Conservation (phyloP, 2,113 vertebrate genomes). For the Saccopteryx leptura region DNA sequence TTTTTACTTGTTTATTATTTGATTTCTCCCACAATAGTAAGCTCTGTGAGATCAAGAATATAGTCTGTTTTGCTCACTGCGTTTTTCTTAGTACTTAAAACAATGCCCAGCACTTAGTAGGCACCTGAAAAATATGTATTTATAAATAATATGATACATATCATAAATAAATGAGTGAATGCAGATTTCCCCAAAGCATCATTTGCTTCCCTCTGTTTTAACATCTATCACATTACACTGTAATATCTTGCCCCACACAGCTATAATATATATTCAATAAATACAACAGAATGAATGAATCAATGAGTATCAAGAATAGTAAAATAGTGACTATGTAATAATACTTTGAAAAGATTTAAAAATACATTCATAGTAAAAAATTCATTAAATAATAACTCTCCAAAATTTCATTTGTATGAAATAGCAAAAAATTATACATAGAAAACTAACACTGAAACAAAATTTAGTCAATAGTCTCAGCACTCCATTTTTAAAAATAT, state of each 20-base stretch:
- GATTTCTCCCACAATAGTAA: background rate
- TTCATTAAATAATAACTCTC: background rate
- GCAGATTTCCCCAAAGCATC: background rate
- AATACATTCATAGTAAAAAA: background rate
- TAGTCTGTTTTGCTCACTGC: background rate
- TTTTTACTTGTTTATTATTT: background rate
- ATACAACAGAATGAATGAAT: background rate
- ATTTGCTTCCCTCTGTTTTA: background rate
- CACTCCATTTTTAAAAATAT: background rate
- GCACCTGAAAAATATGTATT: background rate
- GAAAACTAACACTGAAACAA: background rate
- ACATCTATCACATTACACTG: background rate
- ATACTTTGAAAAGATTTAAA: slow-evolving; percentile 29
- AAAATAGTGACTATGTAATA: background rate
- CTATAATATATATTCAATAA: background rate
- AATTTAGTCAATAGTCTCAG: background rate
- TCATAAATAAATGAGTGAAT: background rate
- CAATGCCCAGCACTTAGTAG: background rate
- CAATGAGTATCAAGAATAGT: background rate
- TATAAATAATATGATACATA: background rate
- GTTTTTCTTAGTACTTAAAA: background rate
- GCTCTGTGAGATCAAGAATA: background rate
- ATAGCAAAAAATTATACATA: background rate
- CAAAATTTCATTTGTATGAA: background rate
- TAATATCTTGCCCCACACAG: background rate